Evolutionary conservation across 2,797 vertebrate species (phyloP).

Genomic region (Huso huso): DNA sequence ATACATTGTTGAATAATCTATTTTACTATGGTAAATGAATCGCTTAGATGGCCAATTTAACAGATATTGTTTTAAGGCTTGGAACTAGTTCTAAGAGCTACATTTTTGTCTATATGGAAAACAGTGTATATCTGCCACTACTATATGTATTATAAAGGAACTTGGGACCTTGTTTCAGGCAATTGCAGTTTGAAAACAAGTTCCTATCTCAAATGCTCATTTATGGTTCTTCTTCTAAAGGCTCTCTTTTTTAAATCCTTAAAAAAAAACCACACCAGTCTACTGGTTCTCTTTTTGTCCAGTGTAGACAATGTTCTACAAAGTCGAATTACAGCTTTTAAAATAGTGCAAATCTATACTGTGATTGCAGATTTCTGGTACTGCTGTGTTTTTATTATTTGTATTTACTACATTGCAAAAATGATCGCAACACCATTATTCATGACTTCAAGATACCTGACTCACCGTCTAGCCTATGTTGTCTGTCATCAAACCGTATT

Average conservation of each 20-base stretch:
- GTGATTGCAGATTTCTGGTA: too few species aligned
- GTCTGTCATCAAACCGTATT: conserved; percentile 90
- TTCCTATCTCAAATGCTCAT: not conserved
- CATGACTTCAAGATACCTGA: not conserved
- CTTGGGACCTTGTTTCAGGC: too few species aligned
- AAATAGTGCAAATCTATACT: too few species aligned
- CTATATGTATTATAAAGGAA: too few species aligned
- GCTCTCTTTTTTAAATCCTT: not conserved
- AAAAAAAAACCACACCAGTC: not conserved
- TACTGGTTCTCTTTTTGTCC: too few species aligned
- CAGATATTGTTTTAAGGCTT: not conserved
- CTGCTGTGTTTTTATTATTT: too few species aligned
- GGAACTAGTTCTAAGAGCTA: too few species aligned
- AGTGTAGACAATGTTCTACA: too few species aligned
- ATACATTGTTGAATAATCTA: not conserved
- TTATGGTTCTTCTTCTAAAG: not conserved
- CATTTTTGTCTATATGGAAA: too few species aligned
- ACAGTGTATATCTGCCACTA: too few species aligned
- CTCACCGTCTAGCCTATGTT: conserved; percentile 86
- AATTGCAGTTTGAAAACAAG: not conserved
- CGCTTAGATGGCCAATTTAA: conserved; percentile 2
- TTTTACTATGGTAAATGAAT: not conserved
- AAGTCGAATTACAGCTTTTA: too few species aligned
- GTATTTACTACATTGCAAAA: not conserved
- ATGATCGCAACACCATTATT: not conserved